Evolutionary conservation across 37 sponge, comb jelly and placozoan species (phyloP).

Genomic region (Mnemiopsis leidyi): DNA sequence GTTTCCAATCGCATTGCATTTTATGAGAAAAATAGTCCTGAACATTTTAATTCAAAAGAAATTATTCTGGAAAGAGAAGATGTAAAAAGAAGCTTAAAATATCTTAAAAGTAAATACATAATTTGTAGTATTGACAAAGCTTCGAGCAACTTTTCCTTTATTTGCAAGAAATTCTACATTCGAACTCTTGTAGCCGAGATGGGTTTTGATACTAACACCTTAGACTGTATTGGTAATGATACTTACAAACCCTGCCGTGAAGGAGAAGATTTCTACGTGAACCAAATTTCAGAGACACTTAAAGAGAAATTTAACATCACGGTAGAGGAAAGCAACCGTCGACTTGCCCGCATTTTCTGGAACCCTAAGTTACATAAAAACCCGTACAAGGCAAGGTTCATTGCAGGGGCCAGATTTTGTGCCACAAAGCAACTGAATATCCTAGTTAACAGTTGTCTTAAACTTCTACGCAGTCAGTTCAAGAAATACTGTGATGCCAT

Average conservation of each 20-base stretch:
- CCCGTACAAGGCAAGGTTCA: background rate
- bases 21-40: background rate
- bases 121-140: background rate
- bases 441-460: background rate
- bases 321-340: background rate
- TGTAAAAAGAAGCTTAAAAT: background rate
- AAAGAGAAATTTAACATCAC: background rate
- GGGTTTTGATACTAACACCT: background rate
- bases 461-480: background rate
- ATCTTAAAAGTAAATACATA: background rate
- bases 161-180: background rate
- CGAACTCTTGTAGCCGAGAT: background rate
- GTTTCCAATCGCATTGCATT: background rate
- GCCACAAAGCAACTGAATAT: background rate
- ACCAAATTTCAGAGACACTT: background rate
- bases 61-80: background rate
- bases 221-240: background rate
- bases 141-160: background rate
- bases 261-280: background rate
- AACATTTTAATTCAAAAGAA: background rate
- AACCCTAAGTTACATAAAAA: background rate
- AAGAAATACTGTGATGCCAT: background rate
- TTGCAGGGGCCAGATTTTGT: background rate
- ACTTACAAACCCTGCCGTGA: background rate
- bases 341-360: background rate